Base-by-base conservation (phyloP, 2,888 invertebrate species). In the Ormyrus rosae region DNA sequence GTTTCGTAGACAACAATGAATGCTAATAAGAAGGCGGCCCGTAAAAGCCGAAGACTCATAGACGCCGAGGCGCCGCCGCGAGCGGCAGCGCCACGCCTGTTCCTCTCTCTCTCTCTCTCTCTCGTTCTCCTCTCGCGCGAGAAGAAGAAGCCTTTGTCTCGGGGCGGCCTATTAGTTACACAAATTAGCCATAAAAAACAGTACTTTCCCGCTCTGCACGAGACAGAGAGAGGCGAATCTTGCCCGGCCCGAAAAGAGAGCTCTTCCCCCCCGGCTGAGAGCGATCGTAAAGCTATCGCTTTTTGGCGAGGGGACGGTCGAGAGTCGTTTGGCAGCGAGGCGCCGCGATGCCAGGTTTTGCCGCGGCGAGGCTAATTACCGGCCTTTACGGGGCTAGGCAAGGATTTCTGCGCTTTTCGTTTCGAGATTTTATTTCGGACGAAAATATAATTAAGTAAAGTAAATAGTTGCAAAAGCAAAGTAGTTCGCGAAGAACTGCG, bases 151-250 rank as follows among this genome's bases (percentile, higher is more conserved):
- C 84, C 86, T 87, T 88, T 88, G 87, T 88, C 86, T 87, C 85
- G 82, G 82, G 79, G 75, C 81, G 81, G 83, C 76, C 85, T 86
- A 86, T 86, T 87, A 84, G 85, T 85, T 85, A 86, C 85, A 85
- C 85, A 86, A 88, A 88, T 88, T 86, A 87, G 84, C 84, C 84
- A 84, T 85, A 87, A 86, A 88, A 87, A 87, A 82, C 13, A 13
- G 81, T 81, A 83, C 78, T 80, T 84, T 82, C 64, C 11, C 69
- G 9, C 46, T 34, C 34, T 51, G 34, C 34, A 34, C 3, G 34
- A 34, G 34, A 34, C 34, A 0, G 13, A 4, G 13, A 4, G 34
- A 34, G 34, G 34, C 34, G 34, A 34, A 34, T 53, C 7, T 13
- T 50, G 53, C 13, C 65, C 7, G 55, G 13, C 34, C 13, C 19